These are phyloP conservation scores for Plemyria rubiginata DNA, from an alignment of 2,888 invertebrate genomes.

Conservation along the genomic window DNA sequence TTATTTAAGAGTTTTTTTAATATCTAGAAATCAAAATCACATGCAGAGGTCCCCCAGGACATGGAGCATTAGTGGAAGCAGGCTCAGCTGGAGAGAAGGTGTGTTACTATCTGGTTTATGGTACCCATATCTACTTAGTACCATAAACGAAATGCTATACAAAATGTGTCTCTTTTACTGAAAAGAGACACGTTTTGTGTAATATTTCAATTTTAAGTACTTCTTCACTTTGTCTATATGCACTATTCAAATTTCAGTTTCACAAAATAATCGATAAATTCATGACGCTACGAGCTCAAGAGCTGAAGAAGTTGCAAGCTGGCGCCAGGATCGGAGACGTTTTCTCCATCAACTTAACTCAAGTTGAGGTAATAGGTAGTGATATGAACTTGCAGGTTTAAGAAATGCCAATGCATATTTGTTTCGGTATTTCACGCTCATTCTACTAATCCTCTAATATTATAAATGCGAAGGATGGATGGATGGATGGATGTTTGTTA, in stretches of 20 bases:
- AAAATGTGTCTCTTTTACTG: too few relatives aligned
- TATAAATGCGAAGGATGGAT: too few relatives aligned
- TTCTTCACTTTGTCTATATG: not conserved
- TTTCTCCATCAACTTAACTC: conserved; percentile 90
- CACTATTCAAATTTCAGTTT: conserved; percentile 48
- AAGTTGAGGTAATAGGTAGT: too few relatives aligned
- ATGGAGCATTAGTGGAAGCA: conserved; percentile 89
- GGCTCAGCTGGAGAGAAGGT: conserved; percentile 90
- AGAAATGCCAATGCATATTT: too few relatives aligned
- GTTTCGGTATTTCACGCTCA: too few relatives aligned
- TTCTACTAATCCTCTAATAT: too few relatives aligned
- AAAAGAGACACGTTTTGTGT: too few relatives aligned
- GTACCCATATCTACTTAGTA: too few relatives aligned
- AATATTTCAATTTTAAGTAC: too few relatives aligned
- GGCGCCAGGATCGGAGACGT: conserved; percentile 87
- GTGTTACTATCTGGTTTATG: not conserved
- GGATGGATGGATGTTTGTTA: too few relatives aligned
- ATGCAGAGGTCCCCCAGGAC: conserved; percentile 89
- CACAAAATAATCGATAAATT: conserved; percentile 86
- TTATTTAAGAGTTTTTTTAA: not conserved
- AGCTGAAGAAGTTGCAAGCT: conserved; percentile 82
- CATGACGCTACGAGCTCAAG: conserved; percentile 85
- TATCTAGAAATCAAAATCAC: conserved; percentile 86
- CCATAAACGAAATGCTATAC: too few relatives aligned
- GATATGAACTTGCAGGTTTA: too few relatives aligned